Base-by-base conservation (phyloP, 2,113 vertebrate species). In the Eleginops maclovinus region DNA sequence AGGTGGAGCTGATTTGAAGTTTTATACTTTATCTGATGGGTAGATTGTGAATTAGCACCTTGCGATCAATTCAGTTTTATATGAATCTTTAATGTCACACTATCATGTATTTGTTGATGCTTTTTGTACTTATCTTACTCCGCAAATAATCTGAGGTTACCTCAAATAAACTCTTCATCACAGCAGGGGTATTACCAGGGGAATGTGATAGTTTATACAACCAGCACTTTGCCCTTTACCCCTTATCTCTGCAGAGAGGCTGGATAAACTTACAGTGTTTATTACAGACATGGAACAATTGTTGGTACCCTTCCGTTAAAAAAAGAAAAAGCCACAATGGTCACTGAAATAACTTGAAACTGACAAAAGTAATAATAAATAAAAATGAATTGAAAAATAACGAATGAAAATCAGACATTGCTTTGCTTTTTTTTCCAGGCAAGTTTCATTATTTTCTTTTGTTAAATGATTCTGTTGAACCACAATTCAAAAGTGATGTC, bases 181-280 rank as follows among this genome's bases (percentile, higher is more conserved):
- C 50, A 44, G 4, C 2, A n/a, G 41, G 13, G 13, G 47, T 17
- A 73, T 59, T 19, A 64, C 31, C 14, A 28, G 46, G 21, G 56
- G 16, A 66, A 70, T 66, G 3, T 41, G 11, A 62, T n/a, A 15
- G 31, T 62, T 76, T 68, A 68, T 13, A 10, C 16, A 24, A 65
- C 4, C 36, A 24, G 13, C 31, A 22, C 22, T 59, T 43, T 41
- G 19, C 56, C 43, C 65, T 72, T 49, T 47, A 14, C n/a, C 53
- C 40, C 36, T 40, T 68, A 31, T 11, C 13, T 22, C 10, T 19
- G 22, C 46, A 40, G 55, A 1, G 19, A 72, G 56, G 53, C 41
- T n/a, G 16, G 50, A 36, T 36, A 3, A 60, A 50, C 4, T 19
- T 8, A 36, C 31, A 36, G 31, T 36, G 31, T 36, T 75, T 62